phyloP scores from a whole-genome alignment of 2,888 invertebrate genomes.

The Buathra laborator region DNA sequence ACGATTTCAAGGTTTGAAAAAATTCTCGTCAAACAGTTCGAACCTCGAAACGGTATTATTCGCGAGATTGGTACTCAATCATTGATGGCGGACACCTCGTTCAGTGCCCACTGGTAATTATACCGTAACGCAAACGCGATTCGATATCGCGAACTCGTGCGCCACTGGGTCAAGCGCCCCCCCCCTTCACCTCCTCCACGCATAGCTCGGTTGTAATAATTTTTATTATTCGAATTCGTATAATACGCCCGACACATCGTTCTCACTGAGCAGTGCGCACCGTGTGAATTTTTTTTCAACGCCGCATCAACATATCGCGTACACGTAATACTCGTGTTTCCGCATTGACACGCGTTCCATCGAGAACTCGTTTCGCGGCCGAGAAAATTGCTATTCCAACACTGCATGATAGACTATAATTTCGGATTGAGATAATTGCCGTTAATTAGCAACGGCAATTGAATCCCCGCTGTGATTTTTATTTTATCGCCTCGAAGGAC shows the following conservation, averaged over 20 bases:
- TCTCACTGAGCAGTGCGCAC: neutral
- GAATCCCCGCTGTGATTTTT: constrained; percentile 7
- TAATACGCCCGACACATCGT: neutral
- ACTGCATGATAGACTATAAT: constrained; percentile 1
- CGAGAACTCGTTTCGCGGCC: neutral
- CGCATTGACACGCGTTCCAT: constrained; percentile 1
- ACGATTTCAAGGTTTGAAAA: too few species aligned
- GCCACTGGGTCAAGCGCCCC: neutral
- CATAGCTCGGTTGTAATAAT: neutral
- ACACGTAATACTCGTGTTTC: neutral
- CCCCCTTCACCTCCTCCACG: neutral
- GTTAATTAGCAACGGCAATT: constrained; percentile 38
- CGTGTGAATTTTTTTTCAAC: neutral
- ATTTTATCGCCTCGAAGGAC: constrained; percentile 35
- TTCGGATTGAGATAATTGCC: constrained; percentile 35
- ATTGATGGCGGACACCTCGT: neutral
- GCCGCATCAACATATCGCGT: neutral
- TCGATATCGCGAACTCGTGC: constrained; percentile 17
- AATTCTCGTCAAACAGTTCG: too few species aligned
- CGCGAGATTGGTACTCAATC: too few species aligned
- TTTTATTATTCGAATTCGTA: neutral
- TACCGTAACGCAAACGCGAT: constrained; percentile 3
- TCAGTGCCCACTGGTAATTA: neutral
- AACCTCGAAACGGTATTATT: too few species aligned
- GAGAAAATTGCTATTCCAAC: constrained; percentile 1